Evolutionary conservation across 2,888 invertebrate genomes (phyloP).

Genomic region (Trypoxylon attenuatum): DNA sequence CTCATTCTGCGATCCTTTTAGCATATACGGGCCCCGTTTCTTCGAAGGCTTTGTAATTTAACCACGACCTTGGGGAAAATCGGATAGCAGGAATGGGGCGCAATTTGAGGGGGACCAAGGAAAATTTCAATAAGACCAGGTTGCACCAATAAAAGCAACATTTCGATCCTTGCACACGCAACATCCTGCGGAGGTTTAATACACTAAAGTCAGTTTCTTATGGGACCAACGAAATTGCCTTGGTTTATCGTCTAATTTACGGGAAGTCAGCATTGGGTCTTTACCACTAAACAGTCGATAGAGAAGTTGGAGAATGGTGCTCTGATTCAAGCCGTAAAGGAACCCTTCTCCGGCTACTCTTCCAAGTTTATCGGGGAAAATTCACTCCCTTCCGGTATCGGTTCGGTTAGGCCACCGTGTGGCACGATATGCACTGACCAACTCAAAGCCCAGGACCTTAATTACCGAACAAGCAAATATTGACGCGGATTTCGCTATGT

Average conservation of each 20-base stretch:
- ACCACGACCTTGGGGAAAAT: slow-evolving; percentile 32
- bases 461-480: too few relatives aligned
- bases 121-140: too few relatives aligned
- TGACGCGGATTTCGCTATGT: too few relatives aligned
- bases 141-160: background rate
- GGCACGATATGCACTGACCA: too few relatives aligned
- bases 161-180: background rate
- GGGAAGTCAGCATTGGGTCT: slow-evolving; percentile 29
- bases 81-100: background rate
- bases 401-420: too few relatives aligned
- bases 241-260: slow-evolving; percentile 42
- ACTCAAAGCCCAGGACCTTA: too few relatives aligned
- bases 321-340: slow-evolving; percentile 31
- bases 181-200: too few relatives aligned
- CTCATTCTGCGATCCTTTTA: too few relatives aligned
- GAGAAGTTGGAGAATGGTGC: slow-evolving; percentile 27
- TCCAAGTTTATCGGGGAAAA: slow-evolving; percentile 26
- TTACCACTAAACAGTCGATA: slow-evolving; percentile 44
- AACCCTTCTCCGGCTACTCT: background rate
- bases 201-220: slow-evolving; percentile 26
- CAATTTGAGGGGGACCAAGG: background rate
- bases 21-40: too few relatives aligned
- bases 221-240: slow-evolving; percentile 36
- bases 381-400: too few relatives aligned
- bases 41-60: too few relatives aligned